phyloP scores from a whole-genome alignment of 2,113 vertebrate species.

The Calonectris borealis region DNA sequence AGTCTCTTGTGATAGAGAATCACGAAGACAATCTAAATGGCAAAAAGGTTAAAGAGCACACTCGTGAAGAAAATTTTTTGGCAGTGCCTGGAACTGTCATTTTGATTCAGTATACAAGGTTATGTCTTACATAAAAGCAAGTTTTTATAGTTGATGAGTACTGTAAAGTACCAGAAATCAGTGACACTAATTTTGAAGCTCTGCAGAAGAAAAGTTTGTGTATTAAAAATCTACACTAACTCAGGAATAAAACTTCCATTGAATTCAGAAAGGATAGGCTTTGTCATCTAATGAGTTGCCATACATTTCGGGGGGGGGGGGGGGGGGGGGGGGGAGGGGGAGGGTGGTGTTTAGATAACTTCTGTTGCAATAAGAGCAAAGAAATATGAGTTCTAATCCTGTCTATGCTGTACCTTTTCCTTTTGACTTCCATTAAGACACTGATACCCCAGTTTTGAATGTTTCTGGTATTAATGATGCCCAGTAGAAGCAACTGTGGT shows the following conservation, averaged over 20 bases:
- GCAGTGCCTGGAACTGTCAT: background rate
- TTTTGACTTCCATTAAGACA: background rate
- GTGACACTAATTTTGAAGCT: background rate
- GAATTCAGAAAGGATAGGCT: background rate
- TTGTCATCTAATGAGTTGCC: background rate
- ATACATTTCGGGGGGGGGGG: background rate
- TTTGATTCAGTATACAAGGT: background rate
- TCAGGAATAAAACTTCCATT: background rate
- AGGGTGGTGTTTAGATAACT: background rate
- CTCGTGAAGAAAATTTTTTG: background rate
- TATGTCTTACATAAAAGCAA: background rate
- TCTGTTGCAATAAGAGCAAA: background rate
- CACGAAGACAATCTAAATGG: background rate
- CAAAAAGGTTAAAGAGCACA: background rate
- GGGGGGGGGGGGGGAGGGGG: no score
- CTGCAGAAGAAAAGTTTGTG: background rate
- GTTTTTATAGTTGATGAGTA: background rate
- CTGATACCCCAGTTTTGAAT: background rate
- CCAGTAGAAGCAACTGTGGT: background rate
- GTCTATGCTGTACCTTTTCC: background rate
- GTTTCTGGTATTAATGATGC: background rate
- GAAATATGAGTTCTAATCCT: background rate
- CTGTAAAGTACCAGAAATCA: background rate
- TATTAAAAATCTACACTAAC: background rate
- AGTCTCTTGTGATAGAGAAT: background rate